Conservation (phyloP, 2,797 vertebrate species). For the Oophaga sylvatica region DNA sequence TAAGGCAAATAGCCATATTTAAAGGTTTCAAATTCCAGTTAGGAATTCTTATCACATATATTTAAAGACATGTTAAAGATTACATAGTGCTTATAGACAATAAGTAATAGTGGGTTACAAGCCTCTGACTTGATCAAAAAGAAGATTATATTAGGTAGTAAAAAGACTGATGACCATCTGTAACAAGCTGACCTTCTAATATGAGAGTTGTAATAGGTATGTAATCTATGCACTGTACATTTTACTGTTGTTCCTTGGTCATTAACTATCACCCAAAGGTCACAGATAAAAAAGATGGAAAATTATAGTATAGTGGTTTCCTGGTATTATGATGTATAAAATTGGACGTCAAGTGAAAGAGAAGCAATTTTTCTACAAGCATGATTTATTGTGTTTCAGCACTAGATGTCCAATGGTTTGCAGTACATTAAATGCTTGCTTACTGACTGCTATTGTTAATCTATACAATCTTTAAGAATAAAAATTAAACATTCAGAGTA, state of each 20-base stretch:
- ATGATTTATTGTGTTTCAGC: neutral
- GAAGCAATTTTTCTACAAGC: neutral
- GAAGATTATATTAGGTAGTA: constrained; percentile 34
- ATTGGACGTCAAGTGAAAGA: neutral
- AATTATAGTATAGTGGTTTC: constrained; percentile 24
- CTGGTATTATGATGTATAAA: neutral
- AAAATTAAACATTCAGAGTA: neutral
- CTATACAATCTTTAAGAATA: neutral
- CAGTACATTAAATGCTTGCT: neutral
- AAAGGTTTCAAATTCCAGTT: neutral
- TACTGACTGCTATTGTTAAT: neutral
- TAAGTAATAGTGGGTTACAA: constrained; percentile 8
- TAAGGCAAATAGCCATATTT: neutral
- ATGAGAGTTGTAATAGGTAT: constrained; percentile 31
- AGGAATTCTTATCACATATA: neutral
- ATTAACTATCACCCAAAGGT: constrained; percentile 52
- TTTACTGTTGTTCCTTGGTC: constrained; percentile 35
- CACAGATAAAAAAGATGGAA: constrained; percentile 29
- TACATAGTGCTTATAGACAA: neutral
- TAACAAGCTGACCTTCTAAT: constrained; percentile 51
- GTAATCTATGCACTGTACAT: constrained; percentile 36
- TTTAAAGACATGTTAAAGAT: neutral
- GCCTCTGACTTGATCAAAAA: constrained; percentile 15
- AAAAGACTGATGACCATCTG: constrained; percentile 49
- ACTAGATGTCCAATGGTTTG: neutral